A percentile compares a stretch with the other conserved stretches of the same genome.
Evolutionary conservation across 2,113 vertebrate species (phyloP).

Genomic region (Alouatta palliata): DNA sequence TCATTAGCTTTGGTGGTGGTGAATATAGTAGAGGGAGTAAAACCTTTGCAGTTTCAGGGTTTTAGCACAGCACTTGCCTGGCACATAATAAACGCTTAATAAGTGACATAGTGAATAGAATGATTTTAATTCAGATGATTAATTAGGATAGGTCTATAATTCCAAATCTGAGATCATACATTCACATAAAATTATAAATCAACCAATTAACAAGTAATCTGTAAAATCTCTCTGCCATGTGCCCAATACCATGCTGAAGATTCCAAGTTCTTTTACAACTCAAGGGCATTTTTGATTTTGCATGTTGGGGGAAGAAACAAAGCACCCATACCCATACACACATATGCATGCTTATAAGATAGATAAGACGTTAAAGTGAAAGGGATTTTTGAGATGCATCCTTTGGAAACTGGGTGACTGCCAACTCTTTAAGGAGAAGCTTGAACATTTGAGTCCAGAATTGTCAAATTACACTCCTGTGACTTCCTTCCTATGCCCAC

Average conservation of each 20-base stretch:
- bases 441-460: background rate
- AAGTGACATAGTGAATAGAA: background rate
- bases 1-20: background rate
- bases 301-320: background rate
- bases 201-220: background rate
- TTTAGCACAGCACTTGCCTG: background rate
- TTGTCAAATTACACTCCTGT: background rate
- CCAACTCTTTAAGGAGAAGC: background rate
- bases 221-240: background rate
- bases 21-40: background rate
- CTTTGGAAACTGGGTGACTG: background rate
- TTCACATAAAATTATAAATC: background rate
- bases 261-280: background rate
- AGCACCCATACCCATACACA: background rate
- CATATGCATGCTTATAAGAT: background rate
- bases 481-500: background rate
- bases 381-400: background rate
- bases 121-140: background rate
- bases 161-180: background rate
- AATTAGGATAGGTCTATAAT: background rate
- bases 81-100: background rate
- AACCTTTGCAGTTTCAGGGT: background rate
- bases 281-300: background rate
- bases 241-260: background rate
- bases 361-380: background rate